Percentiles rank a stretch among this genome's conserved stretches.
These are phyloP conservation scores for Lutjanus argentimaculatus DNA, from an alignment of 2,797 vertebrate genomes.

Conservation along the genomic window DNA sequence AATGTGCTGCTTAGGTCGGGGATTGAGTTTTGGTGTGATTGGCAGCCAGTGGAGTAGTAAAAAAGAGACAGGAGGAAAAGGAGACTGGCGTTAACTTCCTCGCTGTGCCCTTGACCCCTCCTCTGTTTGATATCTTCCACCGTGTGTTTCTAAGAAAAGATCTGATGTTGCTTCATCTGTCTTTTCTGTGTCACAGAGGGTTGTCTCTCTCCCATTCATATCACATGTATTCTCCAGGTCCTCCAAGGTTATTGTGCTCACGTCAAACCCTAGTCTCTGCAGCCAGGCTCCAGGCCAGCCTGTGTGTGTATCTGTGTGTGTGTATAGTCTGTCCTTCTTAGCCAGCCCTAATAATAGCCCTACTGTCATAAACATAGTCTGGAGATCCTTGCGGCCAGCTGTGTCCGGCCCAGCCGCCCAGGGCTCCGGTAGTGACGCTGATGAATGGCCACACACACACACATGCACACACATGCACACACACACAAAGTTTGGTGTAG, in stretches of 20 bases:
- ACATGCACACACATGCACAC: conserved; percentile 36
- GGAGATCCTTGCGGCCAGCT: conserved; percentile 83
- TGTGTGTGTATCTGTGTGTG: conserved; percentile 32
- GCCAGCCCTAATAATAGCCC: conserved; percentile 84
- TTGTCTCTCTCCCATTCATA: conserved; percentile 39
- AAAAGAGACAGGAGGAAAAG: background rate
- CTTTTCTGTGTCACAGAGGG: conserved; percentile 41
- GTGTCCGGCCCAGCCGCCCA: conserved; percentile 80
- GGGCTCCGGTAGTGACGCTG: conserved; percentile 83
- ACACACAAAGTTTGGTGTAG: conserved; percentile 59
- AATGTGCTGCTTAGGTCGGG: conserved; percentile 1
- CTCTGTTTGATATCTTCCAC: conserved; percentile 44
- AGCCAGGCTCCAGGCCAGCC: conserved; percentile 65
- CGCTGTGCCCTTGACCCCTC: conserved; percentile 54
- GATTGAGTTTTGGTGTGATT: conserved; percentile 38
- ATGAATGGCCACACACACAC: conserved; percentile 70
- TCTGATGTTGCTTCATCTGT: conserved; percentile 44
- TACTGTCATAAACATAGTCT: conserved; percentile 84
- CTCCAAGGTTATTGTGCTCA: conserved; percentile 73
- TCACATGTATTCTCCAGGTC: conserved; percentile 50
- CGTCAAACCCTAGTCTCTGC: conserved; percentile 68
- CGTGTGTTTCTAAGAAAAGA: conserved; percentile 56
- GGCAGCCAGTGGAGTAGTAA: conserved; percentile 30
- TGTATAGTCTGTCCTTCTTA: conserved; percentile 71
- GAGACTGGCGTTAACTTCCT: conserved; percentile 40